Evolutionary conservation across 2,113 vertebrate species (phyloP).

Genomic region (Micronycteris hirsuta): DNA sequence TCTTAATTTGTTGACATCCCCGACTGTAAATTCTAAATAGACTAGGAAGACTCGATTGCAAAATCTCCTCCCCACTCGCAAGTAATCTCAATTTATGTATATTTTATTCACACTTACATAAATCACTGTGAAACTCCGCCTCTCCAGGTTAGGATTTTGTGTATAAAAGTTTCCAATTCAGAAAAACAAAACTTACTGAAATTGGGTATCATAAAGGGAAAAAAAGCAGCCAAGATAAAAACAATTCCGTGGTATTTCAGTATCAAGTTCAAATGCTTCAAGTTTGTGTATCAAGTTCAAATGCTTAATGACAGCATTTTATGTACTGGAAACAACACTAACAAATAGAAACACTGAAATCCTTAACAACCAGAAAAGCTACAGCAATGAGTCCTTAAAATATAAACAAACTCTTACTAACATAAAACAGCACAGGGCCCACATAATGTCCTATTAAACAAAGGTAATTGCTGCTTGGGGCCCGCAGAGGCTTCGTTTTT

Average conservation of each 20-base stretch:
- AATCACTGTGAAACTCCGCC: conserved; percentile 22
- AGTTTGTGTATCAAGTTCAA: conserved; percentile 47
- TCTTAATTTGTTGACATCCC: conserved; percentile 56
- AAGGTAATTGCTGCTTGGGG: conserved; percentile 46
- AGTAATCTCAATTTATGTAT: conserved; percentile 3
- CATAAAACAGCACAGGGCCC: conserved; percentile 49
- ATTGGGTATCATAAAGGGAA: conserved; percentile 45
- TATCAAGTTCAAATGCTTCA: conserved; percentile 51
- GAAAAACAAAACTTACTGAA: conserved; percentile 23
- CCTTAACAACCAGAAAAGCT: not conserved
- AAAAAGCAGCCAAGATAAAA: conserved; percentile 3
- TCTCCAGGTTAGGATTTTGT: not conserved
- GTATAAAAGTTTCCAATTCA: conserved; percentile 49
- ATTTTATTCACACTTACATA: conserved; percentile 37
- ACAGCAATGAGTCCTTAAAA: conserved; percentile 1
- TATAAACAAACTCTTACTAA: conserved; percentile 61
- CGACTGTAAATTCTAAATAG: not conserved
- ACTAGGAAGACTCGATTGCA: conserved; percentile 1
- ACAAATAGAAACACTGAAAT: conserved; percentile 15
- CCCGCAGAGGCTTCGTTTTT: conserved; percentile 27
- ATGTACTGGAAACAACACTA: not conserved
- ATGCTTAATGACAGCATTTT: not conserved
- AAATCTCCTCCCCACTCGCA: not conserved
- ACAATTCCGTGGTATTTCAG: not conserved
- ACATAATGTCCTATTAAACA: conserved; percentile 65